A percentile compares a stretch with the other conserved stretches of the same genome.
Evolutionary conservation across 1,140 invertebrate species (phyloP).

Genomic region (Tetragonula clypearis): DNA sequence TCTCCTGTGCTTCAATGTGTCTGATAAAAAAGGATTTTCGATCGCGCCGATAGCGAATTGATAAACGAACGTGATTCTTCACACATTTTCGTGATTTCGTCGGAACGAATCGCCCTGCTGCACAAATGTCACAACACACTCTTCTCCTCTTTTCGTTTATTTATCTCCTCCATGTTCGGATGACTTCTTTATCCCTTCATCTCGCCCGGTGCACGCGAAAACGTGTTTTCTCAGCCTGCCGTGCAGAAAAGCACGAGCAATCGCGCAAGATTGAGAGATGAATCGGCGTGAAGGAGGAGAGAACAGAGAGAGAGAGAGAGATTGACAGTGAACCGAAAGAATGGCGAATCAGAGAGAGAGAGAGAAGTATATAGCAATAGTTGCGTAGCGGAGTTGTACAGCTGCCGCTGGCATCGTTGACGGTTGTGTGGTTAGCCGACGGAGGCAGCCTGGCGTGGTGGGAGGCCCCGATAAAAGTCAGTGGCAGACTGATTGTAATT

Average conservation of each 20-base stretch:
- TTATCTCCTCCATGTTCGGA: no score
- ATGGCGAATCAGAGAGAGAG: neutral
- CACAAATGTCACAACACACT: no score
- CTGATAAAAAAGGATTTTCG: no score
- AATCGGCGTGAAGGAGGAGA: neutral
- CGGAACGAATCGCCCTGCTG: no score
- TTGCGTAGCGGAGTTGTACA: neutral
- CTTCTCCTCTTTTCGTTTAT: no score
- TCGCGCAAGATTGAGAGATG: neutral
- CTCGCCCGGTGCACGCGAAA: no score
- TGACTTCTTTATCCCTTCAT: no score
- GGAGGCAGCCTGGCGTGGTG: constrained; percentile 61
- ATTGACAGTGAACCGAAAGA: neutral
- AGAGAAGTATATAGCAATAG: neutral
- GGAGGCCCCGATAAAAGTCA: constrained; percentile 79
- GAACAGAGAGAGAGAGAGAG: neutral
- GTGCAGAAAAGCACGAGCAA: neutral
- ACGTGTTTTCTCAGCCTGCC: no score
- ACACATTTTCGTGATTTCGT: no score
- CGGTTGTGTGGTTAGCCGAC: constrained; percentile 48
- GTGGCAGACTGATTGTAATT: constrained; percentile 77
- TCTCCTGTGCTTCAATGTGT: no score
- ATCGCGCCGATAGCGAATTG: no score
- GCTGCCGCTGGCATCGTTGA: constrained; percentile 18
- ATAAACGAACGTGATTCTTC: no score